Evolutionary conservation across 1,140 invertebrate genomes (phyloP), one percentile per base, ranked within the genome.

Genomic region (Archegozetes longisetosus): DNA sequence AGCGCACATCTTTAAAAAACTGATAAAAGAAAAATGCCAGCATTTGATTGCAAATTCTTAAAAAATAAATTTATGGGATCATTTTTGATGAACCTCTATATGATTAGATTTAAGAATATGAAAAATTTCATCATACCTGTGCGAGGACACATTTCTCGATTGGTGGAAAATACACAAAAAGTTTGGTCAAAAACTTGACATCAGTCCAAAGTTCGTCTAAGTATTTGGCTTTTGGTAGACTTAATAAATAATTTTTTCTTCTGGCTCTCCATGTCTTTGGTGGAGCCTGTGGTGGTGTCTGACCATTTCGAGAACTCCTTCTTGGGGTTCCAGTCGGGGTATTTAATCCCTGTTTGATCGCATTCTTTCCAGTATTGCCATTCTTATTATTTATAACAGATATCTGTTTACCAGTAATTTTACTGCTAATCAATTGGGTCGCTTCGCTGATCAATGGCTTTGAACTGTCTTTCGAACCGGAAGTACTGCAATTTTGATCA

Each of bases 121-220:
- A n/a, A 40, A 40, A 40, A 9, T 40, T 40, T 9, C 17, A 40
- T 1, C 28, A 56, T 58, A 67, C 66, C 66, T 73, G 71, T 20
- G 87, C 84, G 63, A 93, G 74, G 4, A 79, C 73, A 48, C 83
- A 78, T 61, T 87, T 76, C 64, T 94, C 89, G 49, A 76, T 78
- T 0, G 85, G 75, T 48, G 78, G 82, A 70, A 93, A 91, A 69
- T 89, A 91, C 17, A 82, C 75, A 74, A 93, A 92, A 74, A 93
- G 88, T 62, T 78, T 77, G 24, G 77, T 77, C 12, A 93, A 78
- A 71, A 93, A 93, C 61, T 81, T 76, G 61, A 90, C 87, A 68
- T 93, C 86, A 62, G 80, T 73, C 66, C 88, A 78, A 61, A 92
- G 74, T 65, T 88, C 84, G 20, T 82, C 79, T 20, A 81, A 71